These are phyloP conservation scores for Manis pentadactyla DNA, from an alignment of 2,797 vertebrate genomes.

Conservation along the genomic window DNA sequence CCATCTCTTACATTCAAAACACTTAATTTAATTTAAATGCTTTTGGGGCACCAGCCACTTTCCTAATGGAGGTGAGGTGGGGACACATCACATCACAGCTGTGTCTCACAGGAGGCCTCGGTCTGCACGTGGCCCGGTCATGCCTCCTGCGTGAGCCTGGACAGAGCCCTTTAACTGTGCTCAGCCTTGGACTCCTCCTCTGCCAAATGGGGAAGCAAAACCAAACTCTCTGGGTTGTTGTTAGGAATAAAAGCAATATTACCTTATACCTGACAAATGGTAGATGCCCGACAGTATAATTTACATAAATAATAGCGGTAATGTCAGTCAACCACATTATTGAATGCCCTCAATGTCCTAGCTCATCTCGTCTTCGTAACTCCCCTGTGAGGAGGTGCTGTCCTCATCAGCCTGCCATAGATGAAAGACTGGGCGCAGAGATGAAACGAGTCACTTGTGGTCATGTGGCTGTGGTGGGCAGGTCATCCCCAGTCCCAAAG, in stretches of 20 bases:
- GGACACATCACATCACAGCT: background rate
- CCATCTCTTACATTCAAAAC: background rate
- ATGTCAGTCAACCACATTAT: accelerated
- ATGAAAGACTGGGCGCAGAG: background rate
- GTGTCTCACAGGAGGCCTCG: background rate
- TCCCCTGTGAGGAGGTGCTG: accelerated
- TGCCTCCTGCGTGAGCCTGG: background rate
- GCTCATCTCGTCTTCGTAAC: background rate
- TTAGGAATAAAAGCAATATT: background rate
- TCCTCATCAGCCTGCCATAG: accelerated
- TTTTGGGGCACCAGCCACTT: accelerated
- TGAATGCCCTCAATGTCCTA: background rate
- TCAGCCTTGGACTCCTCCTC: background rate
- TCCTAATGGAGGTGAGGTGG: accelerated
- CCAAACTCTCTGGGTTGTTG: background rate
- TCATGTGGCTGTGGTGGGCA: accelerated
- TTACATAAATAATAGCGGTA: background rate
- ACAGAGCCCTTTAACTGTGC: background rate
- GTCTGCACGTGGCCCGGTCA: too few species aligned
- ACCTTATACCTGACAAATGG: background rate
- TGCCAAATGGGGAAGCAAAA: background rate
- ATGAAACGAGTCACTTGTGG: background rate
- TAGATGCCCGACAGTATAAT: background rate
- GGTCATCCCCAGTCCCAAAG: accelerated
- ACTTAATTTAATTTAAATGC: too few species aligned